Conservation (phyloP, 2,113 vertebrate species). For the Panthera tigris region DNA sequence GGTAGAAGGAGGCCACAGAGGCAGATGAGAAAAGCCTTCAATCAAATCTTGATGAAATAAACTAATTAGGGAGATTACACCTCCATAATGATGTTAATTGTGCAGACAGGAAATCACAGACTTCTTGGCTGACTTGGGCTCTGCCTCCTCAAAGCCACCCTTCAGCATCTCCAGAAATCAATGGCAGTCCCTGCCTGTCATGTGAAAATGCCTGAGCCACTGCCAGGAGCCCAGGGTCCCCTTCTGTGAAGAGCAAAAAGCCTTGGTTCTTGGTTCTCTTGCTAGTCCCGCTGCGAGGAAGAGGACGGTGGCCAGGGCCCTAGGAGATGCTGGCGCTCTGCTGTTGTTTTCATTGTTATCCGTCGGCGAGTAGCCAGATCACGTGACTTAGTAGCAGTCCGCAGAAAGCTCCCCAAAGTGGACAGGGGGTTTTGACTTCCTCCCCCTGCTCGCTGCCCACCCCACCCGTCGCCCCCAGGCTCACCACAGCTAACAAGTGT, state of each 20-base stretch:
- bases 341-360: not conserved
- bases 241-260: not conserved
- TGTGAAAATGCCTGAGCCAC: not conserved
- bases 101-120: conserved; percentile 54
- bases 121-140: conserved; percentile 33
- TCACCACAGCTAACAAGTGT: not conserved
- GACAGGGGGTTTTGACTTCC: not conserved
- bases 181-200: not conserved
- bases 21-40: conserved; percentile 74
- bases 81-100: conserved; percentile 75
- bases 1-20: conserved; percentile 76
- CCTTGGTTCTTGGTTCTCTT: not conserved
- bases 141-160: not conserved
- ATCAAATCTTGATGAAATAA: conserved; percentile 77
- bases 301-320: accelerated
- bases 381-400: not conserved
- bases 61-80: conserved; percentile 82
- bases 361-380: not conserved
- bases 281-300: not conserved
- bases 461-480: not conserved
- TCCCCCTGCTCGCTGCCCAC: accelerated
- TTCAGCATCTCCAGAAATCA: conserved; percentile 4
- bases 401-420: not conserved
- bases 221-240: not conserved
- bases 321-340: not conserved